Evolutionary conservation across 2,888 invertebrate species (phyloP), one percentile per base, ranked within the genome.

Genomic region (Dynastes grantii): DNA sequence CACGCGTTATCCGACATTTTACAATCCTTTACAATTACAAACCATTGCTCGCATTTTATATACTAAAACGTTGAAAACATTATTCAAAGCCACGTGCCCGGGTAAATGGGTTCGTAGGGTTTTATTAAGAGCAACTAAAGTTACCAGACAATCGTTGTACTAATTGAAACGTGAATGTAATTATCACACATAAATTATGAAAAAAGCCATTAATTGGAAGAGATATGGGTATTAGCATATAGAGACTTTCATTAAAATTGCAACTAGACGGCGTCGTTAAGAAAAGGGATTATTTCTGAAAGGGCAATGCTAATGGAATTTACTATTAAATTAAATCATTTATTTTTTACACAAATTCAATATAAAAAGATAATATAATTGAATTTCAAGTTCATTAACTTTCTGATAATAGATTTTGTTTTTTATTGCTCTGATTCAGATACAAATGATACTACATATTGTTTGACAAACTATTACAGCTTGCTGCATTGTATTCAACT

Each of bases 151-250:
- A 32, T 49, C 13, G 65, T 40, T 67, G 65, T 27, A 49, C 67
- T 67, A 67, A 67, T 45, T 45, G 45, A 67, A 67, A 67, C 49
- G 49, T 65, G 45, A 65, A 45, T 45, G 11, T 65, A 65, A 65
- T 65, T 65, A 45, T 65, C 22, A 13, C 16, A 13, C 40, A 37
- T 29, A 65, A 45, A 40, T 65, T 40, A 65, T 37, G 11, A 40
- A 40, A 40, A 22, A 40, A 45, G 2, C 8, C 32, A 68, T 67
- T 67, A 67, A 68, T 68, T 51, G 27, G 68, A 27, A 51, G 22
- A 51, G 22, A 40, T 16, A 45, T 65, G 65, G 40, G n/a, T 16
- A 65, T 45, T 40, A 40, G 45, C 45, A 45, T 65, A 6, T 45
- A 9, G 65, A 65, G 22, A 55, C 55, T 55, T 16, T 55, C 55